Percentiles rank a stretch among this genome's conserved stretches.
phyloP scores from a whole-genome alignment of 2,113 vertebrate species.

The Silurus asotus region DNA sequence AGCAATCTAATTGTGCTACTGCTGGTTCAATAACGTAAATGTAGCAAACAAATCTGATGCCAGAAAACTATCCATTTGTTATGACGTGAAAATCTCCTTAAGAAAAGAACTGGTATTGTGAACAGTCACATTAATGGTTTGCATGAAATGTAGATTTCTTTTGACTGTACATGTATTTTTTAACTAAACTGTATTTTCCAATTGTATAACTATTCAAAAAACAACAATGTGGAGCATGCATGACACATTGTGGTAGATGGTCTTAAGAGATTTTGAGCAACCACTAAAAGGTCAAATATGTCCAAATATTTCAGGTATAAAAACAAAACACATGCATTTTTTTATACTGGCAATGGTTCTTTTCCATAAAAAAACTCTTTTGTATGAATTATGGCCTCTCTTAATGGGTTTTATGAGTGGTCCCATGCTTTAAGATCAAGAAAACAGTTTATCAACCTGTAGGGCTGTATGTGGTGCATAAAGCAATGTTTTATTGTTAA shows the following conservation, averaged over 20 bases:
- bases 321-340: conserved; percentile 61
- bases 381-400: conserved; percentile 35
- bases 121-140: not conserved
- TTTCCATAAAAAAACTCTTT: conserved; percentile 59
- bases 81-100: not conserved
- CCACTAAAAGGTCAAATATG: conserved; percentile 49
- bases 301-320: conserved; percentile 48
- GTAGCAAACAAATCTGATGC: not conserved
- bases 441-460: conserved; percentile 33
- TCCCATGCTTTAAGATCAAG: conserved; percentile 32
- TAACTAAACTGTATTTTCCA: conserved; percentile 12
- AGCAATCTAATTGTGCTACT: not conserved
- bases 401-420: conserved; percentile 35
- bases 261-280: conserved; percentile 22
- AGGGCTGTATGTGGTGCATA: conserved; percentile 32
- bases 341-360: conserved; percentile 61
- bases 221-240: not conserved
- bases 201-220: not conserved
- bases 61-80: not conserved
- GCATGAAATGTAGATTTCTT: not conserved
- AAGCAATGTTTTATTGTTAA: conserved; percentile 33
- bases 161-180: not conserved
- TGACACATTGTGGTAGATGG: not conserved
- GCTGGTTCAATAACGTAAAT: not conserved
- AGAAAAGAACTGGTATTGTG: not conserved